A percentile compares a stretch with the other conserved stretches of the same genome.
Conservation (phyloP, 2,888 invertebrate genomes). For the Diarsia brunnea region DNA sequence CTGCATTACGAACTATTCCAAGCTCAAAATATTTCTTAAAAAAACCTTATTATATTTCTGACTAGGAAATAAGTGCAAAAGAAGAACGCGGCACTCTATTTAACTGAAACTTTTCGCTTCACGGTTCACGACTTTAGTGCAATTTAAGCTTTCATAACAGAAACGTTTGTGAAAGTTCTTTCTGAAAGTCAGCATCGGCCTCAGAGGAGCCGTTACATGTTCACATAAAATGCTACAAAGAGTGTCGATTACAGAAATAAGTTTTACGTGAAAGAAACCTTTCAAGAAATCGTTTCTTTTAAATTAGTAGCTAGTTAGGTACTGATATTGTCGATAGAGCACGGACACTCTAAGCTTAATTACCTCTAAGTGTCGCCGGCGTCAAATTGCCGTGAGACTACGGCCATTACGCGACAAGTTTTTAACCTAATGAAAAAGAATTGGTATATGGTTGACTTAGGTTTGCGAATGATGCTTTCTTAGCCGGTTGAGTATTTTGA, state of each 20-base stretch:
- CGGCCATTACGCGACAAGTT: constrained; percentile 43
- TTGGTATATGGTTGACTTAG: constrained; percentile 21
- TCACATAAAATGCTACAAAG: constrained; percentile 49
- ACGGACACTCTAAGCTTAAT: constrained; percentile 47
- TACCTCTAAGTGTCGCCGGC: constrained; percentile 41
- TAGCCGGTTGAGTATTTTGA: constrained; percentile 44
- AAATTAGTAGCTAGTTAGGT: constrained; percentile 34
- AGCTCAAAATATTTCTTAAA: constrained; percentile 40
- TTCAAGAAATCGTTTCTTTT: constrained; percentile 19
- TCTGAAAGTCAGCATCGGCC: constrained; percentile 54
- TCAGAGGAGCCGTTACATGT: constrained; percentile 52
- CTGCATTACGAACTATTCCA: constrained; percentile 22
- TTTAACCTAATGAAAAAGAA: constrained; percentile 43
- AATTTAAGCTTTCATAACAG: constrained; percentile 82
- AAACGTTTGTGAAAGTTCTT: constrained; percentile 66
- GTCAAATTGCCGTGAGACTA: constrained; percentile 47
- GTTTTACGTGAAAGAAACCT: constrained; percentile 16
- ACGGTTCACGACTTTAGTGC: constrained; percentile 78
- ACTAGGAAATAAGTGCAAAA: constrained; percentile 65
- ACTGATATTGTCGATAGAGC: constrained; percentile 21
- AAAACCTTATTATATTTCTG: constrained; percentile 47
- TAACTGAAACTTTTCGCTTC: constrained; percentile 80
- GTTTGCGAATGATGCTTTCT: constrained; percentile 33
- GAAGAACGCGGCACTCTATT: constrained; percentile 70
- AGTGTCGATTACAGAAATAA: constrained; percentile 36